Evolutionary conservation across 1,140 invertebrate species (phyloP).

Genomic region (Pseudobourletiella spinata): DNA sequence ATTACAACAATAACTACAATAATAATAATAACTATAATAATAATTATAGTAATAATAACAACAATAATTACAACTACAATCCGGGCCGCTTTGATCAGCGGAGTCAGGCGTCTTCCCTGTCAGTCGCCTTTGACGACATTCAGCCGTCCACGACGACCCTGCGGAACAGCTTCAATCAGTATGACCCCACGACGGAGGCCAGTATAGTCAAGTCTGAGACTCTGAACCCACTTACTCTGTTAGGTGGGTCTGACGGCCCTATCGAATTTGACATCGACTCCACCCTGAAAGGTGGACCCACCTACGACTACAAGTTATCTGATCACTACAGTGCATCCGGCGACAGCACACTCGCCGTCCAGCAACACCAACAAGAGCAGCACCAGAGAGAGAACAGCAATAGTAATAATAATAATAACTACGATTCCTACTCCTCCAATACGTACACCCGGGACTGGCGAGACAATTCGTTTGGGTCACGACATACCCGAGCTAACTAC

Average conservation of each 20-base stretch:
- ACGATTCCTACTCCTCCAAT: neutral
- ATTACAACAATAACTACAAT: neutral
- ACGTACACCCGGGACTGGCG: too few species aligned
- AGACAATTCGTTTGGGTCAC: neutral
- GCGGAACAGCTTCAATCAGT: neutral
- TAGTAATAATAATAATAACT: neutral
- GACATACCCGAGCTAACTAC: neutral
- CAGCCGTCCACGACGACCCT: neutral
- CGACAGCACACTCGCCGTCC: neutral
- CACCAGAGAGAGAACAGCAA: neutral
- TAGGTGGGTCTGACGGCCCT: neutral
- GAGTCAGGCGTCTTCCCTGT: neutral
- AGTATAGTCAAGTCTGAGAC: neutral
- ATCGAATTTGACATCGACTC: constrained; percentile 3
- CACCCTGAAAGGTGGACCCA: neutral
- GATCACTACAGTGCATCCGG: neutral
- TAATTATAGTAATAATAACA: neutral
- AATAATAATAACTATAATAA: neutral
- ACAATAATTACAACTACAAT: neutral
- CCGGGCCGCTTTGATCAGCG: neutral
- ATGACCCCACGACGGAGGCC: neutral
- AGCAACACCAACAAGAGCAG: neutral
- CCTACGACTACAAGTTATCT: neutral
- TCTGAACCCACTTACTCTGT: neutral
- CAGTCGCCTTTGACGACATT: neutral